Conservation (phyloP, 64 coral and sea anemone genomes). For the Actinia equina region DNA sequence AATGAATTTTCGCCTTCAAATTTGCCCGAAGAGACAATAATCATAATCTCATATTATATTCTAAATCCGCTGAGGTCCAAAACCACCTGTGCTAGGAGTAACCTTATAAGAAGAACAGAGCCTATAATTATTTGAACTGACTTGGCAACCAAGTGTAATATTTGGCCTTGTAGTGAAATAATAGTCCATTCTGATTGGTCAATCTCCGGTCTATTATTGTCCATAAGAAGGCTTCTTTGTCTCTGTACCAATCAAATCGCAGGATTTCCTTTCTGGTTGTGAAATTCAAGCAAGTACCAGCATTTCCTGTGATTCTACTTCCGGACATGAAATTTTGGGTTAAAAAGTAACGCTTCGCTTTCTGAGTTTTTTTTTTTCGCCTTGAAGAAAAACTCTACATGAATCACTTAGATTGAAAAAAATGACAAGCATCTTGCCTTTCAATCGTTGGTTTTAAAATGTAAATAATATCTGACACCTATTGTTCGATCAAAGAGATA, state of each 20-base stretch:
- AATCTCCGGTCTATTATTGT: conserved; percentile 17
- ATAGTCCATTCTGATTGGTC: conserved; percentile 44
- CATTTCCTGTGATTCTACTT: conserved; percentile 12
- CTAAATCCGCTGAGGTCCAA: conserved; percentile 54
- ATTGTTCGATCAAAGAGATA: neutral
- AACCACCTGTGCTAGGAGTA: conserved; percentile 58
- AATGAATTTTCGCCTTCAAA: conserved; percentile 66
- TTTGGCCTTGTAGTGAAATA: conserved; percentile 50
- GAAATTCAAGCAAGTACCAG: conserved; percentile 29
- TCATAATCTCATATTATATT: conserved; percentile 77
- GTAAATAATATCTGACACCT: neutral
- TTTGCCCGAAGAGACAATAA: conserved; percentile 68
- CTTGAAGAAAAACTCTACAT: neutral
- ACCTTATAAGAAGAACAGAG: conserved; percentile 19
- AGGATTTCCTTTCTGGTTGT: neutral
- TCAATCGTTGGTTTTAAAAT: neutral
- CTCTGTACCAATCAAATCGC: conserved; percentile 32
- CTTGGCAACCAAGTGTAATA: conserved; percentile 61
- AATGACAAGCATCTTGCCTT: neutral
- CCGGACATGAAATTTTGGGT: neutral
- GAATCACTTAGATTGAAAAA: neutral
- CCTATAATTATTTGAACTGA: neutral
- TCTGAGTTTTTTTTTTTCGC: neutral
- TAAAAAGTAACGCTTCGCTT: neutral
- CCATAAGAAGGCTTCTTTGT: conserved; percentile 2